These are phyloP conservation scores for Turdus rufiventris DNA, from an alignment of 2,113 vertebrate genomes.

Conservation along the genomic window DNA sequence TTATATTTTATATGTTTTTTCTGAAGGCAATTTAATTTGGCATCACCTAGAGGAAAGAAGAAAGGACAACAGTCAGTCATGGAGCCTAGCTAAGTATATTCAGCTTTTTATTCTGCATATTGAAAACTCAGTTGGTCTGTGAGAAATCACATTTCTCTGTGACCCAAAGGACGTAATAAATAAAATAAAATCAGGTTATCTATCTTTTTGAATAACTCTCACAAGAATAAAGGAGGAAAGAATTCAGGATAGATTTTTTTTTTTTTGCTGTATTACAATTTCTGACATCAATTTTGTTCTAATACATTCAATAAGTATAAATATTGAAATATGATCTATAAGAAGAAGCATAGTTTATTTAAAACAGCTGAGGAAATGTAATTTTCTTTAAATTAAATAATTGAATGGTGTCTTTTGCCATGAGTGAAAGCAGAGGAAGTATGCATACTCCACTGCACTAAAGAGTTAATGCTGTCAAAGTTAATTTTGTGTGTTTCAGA, in stretches of 20 bases:
- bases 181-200: neutral
- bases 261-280: neutral
- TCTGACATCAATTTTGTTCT: neutral
- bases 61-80: neutral
- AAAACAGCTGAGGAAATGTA: neutral
- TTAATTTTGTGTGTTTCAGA: neutral
- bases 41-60: neutral
- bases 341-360: neutral
- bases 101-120: neutral
- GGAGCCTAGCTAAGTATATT: neutral
- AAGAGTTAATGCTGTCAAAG: conserved; percentile 33
- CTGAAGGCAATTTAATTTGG: conserved; percentile 15
- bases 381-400: neutral
- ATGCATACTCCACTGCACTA: neutral
- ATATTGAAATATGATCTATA: neutral
- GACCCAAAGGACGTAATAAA: neutral
- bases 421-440: neutral
- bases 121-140: neutral
- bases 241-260: neutral
- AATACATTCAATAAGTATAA: neutral
- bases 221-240: neutral
- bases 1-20: conserved; percentile 8
- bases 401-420: neutral
- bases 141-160: neutral
- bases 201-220: neutral